phyloP scores from a whole-genome alignment of 2,797 vertebrate genomes.

The Simalia tracyae region DNA sequence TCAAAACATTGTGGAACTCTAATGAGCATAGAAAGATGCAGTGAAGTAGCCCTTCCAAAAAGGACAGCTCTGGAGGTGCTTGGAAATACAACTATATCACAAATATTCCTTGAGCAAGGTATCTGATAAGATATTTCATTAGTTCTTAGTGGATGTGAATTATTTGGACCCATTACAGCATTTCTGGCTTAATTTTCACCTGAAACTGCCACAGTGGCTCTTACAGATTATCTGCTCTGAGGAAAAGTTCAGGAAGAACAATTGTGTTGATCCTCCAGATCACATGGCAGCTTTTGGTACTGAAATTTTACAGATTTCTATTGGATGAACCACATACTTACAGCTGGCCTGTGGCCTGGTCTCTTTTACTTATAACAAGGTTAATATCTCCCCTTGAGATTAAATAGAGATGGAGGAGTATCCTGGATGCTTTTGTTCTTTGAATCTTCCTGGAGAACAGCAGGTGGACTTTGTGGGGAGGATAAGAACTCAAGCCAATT shows the following conservation, averaged over 20 bases:
- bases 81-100: neutral
- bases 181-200: neutral
- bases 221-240: neutral
- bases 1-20: neutral
- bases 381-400: neutral
- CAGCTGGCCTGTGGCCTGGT: neutral
- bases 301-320: neutral
- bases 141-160: neutral
- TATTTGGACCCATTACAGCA: neutral
- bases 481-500: neutral
- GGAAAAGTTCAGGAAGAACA: neutral
- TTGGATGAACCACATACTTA: neutral
- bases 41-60: neutral
- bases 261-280: neutral
- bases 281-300: neutral
- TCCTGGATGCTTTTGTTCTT: neutral
- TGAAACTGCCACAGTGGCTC: neutral
- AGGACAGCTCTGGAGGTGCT: neutral
- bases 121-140: neutral
- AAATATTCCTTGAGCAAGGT: neutral
- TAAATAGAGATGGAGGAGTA: neutral
- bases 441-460: neutral
- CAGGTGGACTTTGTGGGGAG: neutral
- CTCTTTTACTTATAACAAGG: neutral
- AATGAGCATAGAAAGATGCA: neutral